These are phyloP conservation scores for Nothocercus nigrocapillus DNA, from an alignment of 2,113 vertebrate species.

Conservation along the genomic window DNA sequence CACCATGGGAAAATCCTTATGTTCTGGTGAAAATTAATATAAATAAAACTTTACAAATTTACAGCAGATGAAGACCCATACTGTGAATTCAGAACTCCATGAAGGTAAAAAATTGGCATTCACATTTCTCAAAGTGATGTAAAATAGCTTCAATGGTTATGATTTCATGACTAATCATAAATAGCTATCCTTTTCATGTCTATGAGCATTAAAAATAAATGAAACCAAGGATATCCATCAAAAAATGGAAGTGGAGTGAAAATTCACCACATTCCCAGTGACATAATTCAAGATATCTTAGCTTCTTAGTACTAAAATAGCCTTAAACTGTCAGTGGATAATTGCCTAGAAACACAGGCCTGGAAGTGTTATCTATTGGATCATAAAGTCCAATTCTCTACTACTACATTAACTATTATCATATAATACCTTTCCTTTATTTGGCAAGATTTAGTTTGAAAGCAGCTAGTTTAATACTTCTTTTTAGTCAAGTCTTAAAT, in stretches of 20 bases:
- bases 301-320: neutral
- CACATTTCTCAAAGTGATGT: neutral
- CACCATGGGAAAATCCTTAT: neutral
- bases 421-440: neutral
- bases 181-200: neutral
- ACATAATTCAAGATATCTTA: neutral
- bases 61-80: neutral
- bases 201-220: neutral
- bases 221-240: neutral
- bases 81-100: neutral
- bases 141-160: neutral
- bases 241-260: neutral
- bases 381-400: rapidly evolving
- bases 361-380: neutral
- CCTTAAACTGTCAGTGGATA: neutral
- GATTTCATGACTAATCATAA: neutral
- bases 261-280: neutral
- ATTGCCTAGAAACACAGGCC: neutral
- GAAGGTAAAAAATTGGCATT: neutral
- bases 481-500: neutral
- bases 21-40: neutral
- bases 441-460: neutral
- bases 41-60: neutral
- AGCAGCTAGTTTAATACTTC: neutral
- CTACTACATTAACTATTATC: neutral